These are phyloP conservation scores for Diabrotica virgifera DNA, from an alignment of 1,140 invertebrate species.

Conservation along the genomic window DNA sequence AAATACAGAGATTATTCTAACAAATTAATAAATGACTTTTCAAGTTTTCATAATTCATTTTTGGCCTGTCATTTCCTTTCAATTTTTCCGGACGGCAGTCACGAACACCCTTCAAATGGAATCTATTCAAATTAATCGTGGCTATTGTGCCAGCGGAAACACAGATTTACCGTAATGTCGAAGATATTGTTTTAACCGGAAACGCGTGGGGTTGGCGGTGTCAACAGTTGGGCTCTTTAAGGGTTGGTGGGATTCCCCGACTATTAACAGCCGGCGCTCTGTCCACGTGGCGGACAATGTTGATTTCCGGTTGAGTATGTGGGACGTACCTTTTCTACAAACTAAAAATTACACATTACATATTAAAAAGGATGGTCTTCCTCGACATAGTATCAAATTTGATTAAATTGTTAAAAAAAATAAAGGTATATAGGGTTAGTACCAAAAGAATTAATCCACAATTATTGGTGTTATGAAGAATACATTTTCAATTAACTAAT, in stretches of 20 bases:
- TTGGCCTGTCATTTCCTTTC: not conserved
- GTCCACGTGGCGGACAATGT: conserved; percentile 14
- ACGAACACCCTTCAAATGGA: conserved; percentile 4
- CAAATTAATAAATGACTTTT: conserved; percentile 33
- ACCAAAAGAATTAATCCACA: no score
- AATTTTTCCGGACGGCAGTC: not conserved
- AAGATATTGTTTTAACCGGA: conserved; percentile 30
- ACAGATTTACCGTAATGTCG: conserved; percentile 30
- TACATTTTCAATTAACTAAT: no score
- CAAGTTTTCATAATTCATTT: conserved; percentile 28
- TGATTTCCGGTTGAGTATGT: conserved; percentile 14
- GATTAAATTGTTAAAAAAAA: no score
- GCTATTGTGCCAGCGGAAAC: conserved; percentile 24
- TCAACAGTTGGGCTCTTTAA: conserved; percentile 32
- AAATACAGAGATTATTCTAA: no score
- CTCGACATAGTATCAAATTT: no score
- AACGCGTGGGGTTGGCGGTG: conserved; percentile 20
- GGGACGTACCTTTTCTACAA: no score
- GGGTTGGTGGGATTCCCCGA: conserved; percentile 14
- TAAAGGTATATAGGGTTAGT: no score
- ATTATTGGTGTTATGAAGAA: no score
- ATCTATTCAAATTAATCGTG: conserved; percentile 5
- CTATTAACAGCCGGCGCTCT: conserved; percentile 17
- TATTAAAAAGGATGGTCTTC: no score
- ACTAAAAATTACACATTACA: no score